Percentiles rank a stretch among this genome's conserved stretches.
These are phyloP conservation scores for Polyommatus icarus DNA, from an alignment of 2,888 invertebrate genomes.

Conservation along the genomic window DNA sequence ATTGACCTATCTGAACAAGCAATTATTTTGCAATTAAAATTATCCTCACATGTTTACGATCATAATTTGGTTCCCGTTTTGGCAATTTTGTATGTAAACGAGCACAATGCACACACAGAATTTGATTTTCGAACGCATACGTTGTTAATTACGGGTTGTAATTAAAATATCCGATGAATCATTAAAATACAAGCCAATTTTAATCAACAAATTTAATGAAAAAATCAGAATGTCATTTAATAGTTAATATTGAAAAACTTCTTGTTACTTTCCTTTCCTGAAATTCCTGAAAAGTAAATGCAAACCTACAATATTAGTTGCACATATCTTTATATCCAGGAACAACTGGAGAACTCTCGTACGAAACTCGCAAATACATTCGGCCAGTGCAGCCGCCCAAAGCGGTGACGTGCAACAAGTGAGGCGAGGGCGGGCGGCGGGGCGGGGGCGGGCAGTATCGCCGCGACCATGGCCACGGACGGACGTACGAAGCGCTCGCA, in stretches of 20 bases:
- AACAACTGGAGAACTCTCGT: not conserved
- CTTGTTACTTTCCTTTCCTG: too few species aligned
- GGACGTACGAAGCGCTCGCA: slow-evolving; percentile 86
- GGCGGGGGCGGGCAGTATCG: slow-evolving; percentile 63
- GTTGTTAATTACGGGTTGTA: not conserved
- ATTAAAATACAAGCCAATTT: not conserved
- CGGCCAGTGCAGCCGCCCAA: slow-evolving; percentile 37
- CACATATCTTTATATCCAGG: not conserved
- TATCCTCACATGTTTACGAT: slow-evolving; percentile 4
- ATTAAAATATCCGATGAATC: not conserved
- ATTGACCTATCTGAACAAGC: not conserved
- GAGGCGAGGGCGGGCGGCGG: slow-evolving; percentile 47
- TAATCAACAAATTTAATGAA: not conserved
- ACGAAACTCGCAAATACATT: not conserved
- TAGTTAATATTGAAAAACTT: too few species aligned
- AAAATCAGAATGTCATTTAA: too few species aligned
- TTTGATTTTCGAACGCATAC: not conserved
- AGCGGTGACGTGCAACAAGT: slow-evolving; percentile 72
- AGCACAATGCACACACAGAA: not conserved
- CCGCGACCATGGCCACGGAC: slow-evolving; percentile 82
- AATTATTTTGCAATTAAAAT: slow-evolving; percentile 17
- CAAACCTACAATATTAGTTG: not conserved
- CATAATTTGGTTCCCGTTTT: not conserved
- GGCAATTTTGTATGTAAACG: not conserved
- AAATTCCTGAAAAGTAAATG: not conserved